Evolutionary conservation across 2,888 invertebrate genomes (phyloP).

Genomic region (Cenopis cana): DNA sequence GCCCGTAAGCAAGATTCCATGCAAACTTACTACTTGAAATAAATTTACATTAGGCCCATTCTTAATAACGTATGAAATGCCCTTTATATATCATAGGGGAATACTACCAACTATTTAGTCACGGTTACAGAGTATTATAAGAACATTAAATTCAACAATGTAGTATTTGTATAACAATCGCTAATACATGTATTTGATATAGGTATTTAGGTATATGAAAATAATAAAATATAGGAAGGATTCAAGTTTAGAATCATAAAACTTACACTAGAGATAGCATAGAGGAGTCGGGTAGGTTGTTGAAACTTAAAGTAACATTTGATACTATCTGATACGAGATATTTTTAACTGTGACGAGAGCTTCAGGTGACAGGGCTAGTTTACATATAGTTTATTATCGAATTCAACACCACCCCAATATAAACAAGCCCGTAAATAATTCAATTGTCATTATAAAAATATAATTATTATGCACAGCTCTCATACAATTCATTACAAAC

Average conservation of each 20-base stretch:
- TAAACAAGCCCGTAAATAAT: not conserved
- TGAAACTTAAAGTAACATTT: conserved; percentile 18
- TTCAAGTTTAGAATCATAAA: conserved; percentile 72
- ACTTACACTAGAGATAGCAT: conserved; percentile 71
- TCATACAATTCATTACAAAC: not conserved
- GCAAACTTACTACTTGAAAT: conserved; percentile 38
- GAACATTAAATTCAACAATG: conserved; percentile 62
- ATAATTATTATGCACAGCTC: not conserved
- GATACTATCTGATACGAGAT: conserved; percentile 13
- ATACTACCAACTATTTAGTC: conserved; percentile 45
- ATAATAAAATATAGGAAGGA: conserved; percentile 65
- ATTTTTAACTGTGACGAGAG: conserved; percentile 6
- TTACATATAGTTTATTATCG: not conserved
- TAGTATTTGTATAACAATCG: conserved; percentile 52
- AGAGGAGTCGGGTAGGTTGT: conserved; percentile 48
- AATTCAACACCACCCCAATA: not conserved
- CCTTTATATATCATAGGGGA: conserved; percentile 42
- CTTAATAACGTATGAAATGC: conserved; percentile 42
- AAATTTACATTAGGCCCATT: conserved; percentile 45
- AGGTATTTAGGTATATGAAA: conserved; percentile 38
- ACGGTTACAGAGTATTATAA: conserved; percentile 54
- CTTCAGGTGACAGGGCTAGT: not conserved
- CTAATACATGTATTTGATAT: conserved; percentile 41
- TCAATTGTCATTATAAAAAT: not conserved
- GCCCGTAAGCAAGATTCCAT: conserved; percentile 32